Base-by-base conservation (phyloP, 2,797 vertebrate species). In the Brachymystax lenok region DNA sequence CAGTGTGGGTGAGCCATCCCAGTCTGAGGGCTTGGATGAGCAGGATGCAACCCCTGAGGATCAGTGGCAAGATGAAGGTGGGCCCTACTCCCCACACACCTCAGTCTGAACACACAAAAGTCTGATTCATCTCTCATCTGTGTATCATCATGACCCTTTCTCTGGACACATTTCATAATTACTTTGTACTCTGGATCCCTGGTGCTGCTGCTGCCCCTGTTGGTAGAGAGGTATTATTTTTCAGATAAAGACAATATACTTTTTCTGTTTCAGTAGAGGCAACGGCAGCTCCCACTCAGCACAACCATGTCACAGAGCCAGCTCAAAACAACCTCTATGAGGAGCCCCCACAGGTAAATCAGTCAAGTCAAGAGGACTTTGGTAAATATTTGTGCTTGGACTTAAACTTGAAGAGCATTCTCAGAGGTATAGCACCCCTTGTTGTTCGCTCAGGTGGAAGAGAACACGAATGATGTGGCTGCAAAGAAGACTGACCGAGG, bases 21-120 rank as follows among this genome's bases (percentile, higher is more conserved):
- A 79, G 87, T 91, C 85, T 93, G 91, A 92, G 24, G 27, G 59
- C 59, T 63, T 63, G 10, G 24, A 63, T 24, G 69, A 70, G 40
- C 69, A 13, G 88, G 91, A 90, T 86, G 91, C 92, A 33, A 19
- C 27, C 28, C 67, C 87, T 28, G 77, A 91, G 78, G 89, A 92
- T 73, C 78, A 84, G 71, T 56, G 21, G 50, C 86, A 93, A 94
- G 93, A 94, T 95, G 91, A 93, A 95, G 94, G 94, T 95, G 91
- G 88, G 91, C 83, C 70, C 67, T 77, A 78, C 82, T 76, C 84
- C 83, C 81, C 76, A 35, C 35, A 73, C 74, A 82, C 59, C 54
- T 78, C 35, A 61, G 30, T 72, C 50, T 80, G 61, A 56, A n/a
- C 67, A n/a, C 19, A 16, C 52, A 56, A 33, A 2, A 30, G 28